Evolutionary conservation across 2,113 vertebrate genomes (phyloP), one percentile per base, ranked within the genome.

Genomic region (Isichthys henryi): DNA sequence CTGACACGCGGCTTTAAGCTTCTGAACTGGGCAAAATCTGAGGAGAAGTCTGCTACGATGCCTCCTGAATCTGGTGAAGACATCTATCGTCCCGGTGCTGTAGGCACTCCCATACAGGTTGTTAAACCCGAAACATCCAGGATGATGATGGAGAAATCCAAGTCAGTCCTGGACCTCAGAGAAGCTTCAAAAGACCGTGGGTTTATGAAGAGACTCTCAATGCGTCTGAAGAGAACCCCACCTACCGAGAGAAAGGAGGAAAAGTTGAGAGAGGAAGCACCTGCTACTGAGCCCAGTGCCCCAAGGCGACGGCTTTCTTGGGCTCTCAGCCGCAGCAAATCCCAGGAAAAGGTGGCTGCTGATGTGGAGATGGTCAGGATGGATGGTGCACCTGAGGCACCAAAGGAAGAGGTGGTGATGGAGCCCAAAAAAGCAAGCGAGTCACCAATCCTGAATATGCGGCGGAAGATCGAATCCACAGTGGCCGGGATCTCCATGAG

Each of bases 381-480:
- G 0, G 97, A 97, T 89, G 92, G 90, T 0, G 95, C 92, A 88
- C 91, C 90, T n/a, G 94, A 95, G 10, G 27, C 88, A 10, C 45
- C 53, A 19, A 88, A 27, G 23, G 94, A 93, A 58, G 90, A 93
- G 88, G 94, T 94, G 56, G 92, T 93, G 66, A 95, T 92, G 45
- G 90, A 96, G 9, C 0, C 90, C 15, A 89, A 96, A 92, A 94
- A 95, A 93, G 90, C 94, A 13, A 95, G 93, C 0, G 96, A 97
- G 70, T 99, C 98, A 0, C 98, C 98, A 0, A 97, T 95, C 0
- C 92, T 98, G 92, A 93, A 97, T 0, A 95, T 99, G 95, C 96
- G 97, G 62, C 95, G 96, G 93, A 97, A 97, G 94, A 98, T 99
- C n/a, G 97, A 98, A 53, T 96, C 96, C 90, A 98, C 98, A 0